Evolutionary conservation across 2,888 invertebrate genomes (phyloP).

Genomic region (Cataglyphis livida): DNA sequence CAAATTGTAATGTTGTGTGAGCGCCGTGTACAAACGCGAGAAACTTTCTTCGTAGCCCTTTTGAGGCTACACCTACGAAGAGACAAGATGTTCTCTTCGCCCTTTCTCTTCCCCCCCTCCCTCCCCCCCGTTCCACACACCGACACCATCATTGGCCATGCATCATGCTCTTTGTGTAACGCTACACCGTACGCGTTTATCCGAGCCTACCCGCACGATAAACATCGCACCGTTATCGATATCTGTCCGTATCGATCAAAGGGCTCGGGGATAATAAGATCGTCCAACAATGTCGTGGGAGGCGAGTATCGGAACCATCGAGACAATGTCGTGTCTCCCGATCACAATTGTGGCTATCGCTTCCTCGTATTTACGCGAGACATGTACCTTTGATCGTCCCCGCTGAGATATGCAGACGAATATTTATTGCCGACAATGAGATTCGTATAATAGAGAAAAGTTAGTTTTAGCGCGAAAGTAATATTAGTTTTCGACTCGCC

Average conservation of each 20-base stretch:
- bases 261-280: conserved; percentile 68
- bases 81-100: conserved; percentile 58
- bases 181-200: conserved; percentile 71
- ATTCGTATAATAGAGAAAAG: not conserved
- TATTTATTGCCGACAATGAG: conserved; percentile 11
- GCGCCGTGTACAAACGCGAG: conserved; percentile 25
- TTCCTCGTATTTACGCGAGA: conserved; percentile 31
- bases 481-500: not conserved
- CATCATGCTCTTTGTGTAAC: conserved; percentile 73
- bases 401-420: conserved; percentile 36
- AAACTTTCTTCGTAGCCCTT: conserved; percentile 37
- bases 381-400: conserved; percentile 24
- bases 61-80: conserved; percentile 38
- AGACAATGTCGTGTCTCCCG: conserved; percentile 44
- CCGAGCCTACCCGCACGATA: conserved; percentile 67
- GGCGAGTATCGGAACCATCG: conserved; percentile 51
- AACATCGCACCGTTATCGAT: conserved; percentile 75
- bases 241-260: conserved; percentile 74
- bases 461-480: conserved; percentile 9
- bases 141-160: conserved; percentile 66
- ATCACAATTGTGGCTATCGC: conserved; percentile 43
- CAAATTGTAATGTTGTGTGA: conserved; percentile 17
- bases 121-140: conserved; percentile 17
- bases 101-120: not conserved
- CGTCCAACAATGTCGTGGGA: conserved; percentile 69